A percentile compares a stretch with the other conserved stretches of the same genome.
phyloP scores from a whole-genome alignment of 2,888 invertebrate genomes.

The Thecophora atra region DNA sequence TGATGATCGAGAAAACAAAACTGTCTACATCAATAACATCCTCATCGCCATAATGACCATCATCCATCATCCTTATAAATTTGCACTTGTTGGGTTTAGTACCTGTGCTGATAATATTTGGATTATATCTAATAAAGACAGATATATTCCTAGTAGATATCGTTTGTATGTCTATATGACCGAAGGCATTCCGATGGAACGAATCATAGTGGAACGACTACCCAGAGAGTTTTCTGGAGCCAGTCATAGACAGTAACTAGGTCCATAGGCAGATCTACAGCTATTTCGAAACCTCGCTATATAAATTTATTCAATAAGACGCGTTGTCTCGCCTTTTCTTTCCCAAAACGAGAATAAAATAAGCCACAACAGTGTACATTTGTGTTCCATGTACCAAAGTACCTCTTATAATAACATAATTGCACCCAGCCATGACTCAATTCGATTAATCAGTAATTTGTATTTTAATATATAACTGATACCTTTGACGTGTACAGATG shows the following conservation, averaged over 20 bases:
- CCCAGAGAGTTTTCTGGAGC: background rate
- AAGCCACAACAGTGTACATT: background rate
- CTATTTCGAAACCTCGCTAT: slow-evolving; percentile 34
- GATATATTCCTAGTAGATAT: background rate
- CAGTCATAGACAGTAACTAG: background rate
- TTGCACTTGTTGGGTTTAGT: background rate
- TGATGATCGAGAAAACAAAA: background rate
- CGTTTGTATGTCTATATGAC: too few relatives aligned
- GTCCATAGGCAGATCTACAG: slow-evolving; percentile 5
- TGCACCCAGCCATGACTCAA: background rate
- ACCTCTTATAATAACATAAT: too few relatives aligned
- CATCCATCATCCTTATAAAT: background rate
- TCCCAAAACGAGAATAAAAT: background rate
- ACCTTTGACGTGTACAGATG: background rate
- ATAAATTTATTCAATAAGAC: slow-evolving; percentile 40
- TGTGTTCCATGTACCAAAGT: background rate
- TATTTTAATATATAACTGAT: background rate
- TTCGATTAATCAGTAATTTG: background rate
- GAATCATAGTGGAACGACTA: too few relatives aligned
- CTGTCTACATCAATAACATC: background rate
- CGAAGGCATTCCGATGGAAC: too few relatives aligned
- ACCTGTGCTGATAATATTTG: slow-evolving; percentile 2
- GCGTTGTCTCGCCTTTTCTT: slow-evolving; percentile 31
- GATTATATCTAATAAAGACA: background rate
- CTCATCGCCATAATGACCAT: background rate